Conservation (phyloP, 1,140 invertebrate genomes). For the Eueides isabella region DNA sequence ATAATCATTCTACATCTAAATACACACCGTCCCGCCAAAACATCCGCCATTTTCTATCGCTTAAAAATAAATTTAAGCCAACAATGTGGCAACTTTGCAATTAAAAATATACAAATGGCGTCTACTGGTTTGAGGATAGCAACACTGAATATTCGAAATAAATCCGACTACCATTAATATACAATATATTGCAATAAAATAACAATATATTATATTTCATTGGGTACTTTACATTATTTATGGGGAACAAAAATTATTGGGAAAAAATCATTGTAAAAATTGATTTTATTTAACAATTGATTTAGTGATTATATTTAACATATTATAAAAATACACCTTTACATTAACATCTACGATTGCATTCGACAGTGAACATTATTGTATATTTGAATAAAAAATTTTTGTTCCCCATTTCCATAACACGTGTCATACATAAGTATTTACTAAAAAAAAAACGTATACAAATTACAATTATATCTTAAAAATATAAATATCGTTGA, state of each 20-base stretch:
- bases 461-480: conserved; percentile 27
- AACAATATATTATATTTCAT: conserved; percentile 5
- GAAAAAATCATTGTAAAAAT: conserved; percentile 20
- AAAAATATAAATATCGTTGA: conserved; percentile 27
- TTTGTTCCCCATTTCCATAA: conserved; percentile 26
- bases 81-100: conserved; percentile 48
- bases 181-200: neutral
- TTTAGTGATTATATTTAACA: conserved; percentile 31
- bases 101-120: conserved; percentile 56
- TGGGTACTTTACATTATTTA: neutral
- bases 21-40: conserved; percentile 60
- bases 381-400: conserved; percentile 30
- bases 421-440: neutral
- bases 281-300: conserved; percentile 24
- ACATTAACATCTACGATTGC: conserved; percentile 23
- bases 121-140: conserved; percentile 44
- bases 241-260: conserved; percentile 39
- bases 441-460: conserved; percentile 28
- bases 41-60: conserved; percentile 61
- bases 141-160: conserved; percentile 37
- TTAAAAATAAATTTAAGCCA: conserved; percentile 57
- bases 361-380: conserved; percentile 25
- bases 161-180: neutral
- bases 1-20: conserved; percentile 71
- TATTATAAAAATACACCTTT: conserved; percentile 40